These are phyloP conservation scores for Branchinecta lindahli DNA, from an alignment of 1,140 invertebrate genomes.

Conservation along the genomic window DNA sequence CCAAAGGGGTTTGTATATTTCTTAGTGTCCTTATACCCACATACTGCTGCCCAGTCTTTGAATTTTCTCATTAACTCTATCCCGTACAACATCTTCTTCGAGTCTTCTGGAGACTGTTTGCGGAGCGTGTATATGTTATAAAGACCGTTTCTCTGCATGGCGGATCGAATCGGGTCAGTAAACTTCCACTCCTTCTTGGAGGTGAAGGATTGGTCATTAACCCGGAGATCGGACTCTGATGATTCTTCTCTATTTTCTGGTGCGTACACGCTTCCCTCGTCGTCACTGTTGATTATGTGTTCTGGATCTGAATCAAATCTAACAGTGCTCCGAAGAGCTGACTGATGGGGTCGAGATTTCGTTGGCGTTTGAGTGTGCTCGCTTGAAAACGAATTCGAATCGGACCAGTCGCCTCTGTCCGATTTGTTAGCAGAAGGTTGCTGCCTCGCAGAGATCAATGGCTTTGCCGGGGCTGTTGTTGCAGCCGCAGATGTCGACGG, in stretches of 20 bases:
- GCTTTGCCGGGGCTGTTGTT: background rate
- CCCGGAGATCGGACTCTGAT: background rate
- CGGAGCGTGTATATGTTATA: background rate
- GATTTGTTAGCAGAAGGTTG: background rate
- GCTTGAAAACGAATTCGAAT: background rate
- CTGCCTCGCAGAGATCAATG: background rate
- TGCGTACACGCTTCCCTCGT: background rate
- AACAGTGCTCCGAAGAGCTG: background rate
- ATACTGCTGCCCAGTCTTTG: background rate
- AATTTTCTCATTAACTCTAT: background rate
- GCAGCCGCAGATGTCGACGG: background rate
- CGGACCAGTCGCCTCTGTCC: background rate
- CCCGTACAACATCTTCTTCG: background rate
- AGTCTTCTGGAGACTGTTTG: background rate
- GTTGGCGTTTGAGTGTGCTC: background rate
- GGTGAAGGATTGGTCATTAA: background rate
- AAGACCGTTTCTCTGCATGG: background rate
- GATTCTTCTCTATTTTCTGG: background rate
- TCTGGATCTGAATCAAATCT: background rate
- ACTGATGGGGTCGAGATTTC: background rate
- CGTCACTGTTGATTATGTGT: background rate
- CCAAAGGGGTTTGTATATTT: background rate
- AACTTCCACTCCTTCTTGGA: slow-evolving; percentile 4
- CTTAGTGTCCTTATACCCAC: background rate
- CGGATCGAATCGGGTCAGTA: background rate